Evolutionary conservation across 2,113 vertebrate species (phyloP).

Genomic region (Ellobius talpinus): DNA sequence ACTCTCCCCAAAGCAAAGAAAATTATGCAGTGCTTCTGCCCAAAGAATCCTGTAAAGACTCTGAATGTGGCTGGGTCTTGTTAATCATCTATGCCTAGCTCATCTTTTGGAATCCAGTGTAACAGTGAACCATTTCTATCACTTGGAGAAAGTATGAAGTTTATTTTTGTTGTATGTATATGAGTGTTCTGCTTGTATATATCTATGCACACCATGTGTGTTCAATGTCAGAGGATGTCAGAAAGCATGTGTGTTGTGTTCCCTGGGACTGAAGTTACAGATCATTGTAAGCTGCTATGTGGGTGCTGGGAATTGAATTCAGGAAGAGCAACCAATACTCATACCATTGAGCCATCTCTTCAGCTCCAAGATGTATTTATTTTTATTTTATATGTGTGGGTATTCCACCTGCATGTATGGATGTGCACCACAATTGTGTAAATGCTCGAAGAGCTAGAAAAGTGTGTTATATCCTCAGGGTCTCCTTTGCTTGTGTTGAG

Average conservation of each 20-base stretch:
- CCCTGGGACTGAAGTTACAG: neutral
- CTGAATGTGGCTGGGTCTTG: neutral
- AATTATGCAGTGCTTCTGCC: neutral
- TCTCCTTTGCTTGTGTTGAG: neutral
- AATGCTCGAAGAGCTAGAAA: neutral
- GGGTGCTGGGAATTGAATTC: neutral
- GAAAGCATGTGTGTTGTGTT: neutral
- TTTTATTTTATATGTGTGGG: neutral
- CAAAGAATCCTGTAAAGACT: neutral
- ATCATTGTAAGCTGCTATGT: neutral
- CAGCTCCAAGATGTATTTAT: neutral
- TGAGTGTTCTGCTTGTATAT: neutral
- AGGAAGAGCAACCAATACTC: neutral
- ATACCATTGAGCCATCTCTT: neutral
- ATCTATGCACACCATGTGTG: neutral
- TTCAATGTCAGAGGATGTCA: neutral
- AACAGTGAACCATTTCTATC: neutral
- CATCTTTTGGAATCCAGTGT: neutral
- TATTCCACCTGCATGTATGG: neutral
- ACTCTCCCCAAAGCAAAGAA: neutral
- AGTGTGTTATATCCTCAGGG: neutral
- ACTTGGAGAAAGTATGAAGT: neutral
- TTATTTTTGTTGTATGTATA: neutral
- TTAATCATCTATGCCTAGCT: neutral
- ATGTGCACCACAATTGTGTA: neutral